Percentiles rank a stretch among this genome's conserved stretches.
Evolutionary conservation across 2,113 vertebrate species (phyloP).

Genomic region (Riparia riparia): DNA sequence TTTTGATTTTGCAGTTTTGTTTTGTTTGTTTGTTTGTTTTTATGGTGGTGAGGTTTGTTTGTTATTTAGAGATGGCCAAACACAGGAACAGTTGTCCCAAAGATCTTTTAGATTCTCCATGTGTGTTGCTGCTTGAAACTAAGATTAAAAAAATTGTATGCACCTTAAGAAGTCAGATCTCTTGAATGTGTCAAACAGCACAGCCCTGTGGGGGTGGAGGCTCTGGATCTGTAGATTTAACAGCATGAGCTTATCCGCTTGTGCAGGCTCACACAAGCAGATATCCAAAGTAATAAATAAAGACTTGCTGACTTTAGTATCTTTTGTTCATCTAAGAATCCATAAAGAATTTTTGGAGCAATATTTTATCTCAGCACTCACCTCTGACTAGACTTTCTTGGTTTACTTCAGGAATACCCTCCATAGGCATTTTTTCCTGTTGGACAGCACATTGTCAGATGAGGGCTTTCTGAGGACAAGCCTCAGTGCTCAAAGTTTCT

Average conservation of each 20-base stretch:
- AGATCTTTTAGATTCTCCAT: background rate
- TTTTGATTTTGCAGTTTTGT: background rate
- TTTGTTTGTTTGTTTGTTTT: no score
- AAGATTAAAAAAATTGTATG: background rate
- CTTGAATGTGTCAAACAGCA: background rate
- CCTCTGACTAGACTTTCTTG: background rate
- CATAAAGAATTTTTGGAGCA: background rate
- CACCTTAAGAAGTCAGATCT: background rate
- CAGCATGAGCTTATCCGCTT: background rate
- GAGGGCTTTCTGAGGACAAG: background rate
- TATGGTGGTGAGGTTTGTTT: background rate
- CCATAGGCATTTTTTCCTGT: background rate
- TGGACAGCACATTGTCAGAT: background rate
- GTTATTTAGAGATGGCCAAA: background rate
- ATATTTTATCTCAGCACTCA: background rate
- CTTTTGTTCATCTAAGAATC: background rate
- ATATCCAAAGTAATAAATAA: constrained; percentile 11
- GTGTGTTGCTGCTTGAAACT: background rate
- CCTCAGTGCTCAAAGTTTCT: background rate
- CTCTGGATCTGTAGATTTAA: background rate
- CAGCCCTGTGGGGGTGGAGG: background rate
- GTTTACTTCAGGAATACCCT: background rate
- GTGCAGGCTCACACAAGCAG: background rate
- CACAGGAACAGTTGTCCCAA: background rate
- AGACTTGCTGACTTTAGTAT: background rate